Evolutionary conservation across 2,888 invertebrate genomes (phyloP).

Genomic region (Clunio marinus): DNA sequence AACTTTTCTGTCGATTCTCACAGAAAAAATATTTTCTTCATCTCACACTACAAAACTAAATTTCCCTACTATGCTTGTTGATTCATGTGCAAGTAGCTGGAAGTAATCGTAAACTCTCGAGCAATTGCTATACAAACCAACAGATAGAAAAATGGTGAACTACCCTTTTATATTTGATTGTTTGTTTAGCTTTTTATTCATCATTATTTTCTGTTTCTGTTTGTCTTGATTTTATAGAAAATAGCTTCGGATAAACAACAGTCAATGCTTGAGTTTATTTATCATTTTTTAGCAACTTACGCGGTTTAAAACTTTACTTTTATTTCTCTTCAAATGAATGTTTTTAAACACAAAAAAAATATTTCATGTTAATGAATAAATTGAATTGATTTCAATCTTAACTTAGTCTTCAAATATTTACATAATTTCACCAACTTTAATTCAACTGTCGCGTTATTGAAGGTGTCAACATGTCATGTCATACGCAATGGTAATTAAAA

Average conservation of each 20-base stretch:
- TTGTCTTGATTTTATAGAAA: too few species aligned
- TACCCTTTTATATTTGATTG: not conserved
- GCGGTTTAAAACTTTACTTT: too few species aligned
- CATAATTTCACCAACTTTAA: not conserved
- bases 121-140: not conserved
- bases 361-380: too few species aligned
- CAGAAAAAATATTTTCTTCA: not conserved
- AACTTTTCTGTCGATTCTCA: not conserved
- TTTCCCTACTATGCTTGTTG: not conserved
- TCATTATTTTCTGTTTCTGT: too few species aligned
- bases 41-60: not conserved
- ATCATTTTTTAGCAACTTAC: too few species aligned
- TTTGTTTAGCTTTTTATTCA: not conserved
- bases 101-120: constrained; percentile 28
- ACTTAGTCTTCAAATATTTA: not conserved
- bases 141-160: not conserved
- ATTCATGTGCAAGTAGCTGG: constrained; percentile 23
- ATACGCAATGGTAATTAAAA: not conserved
- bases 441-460: constrained; percentile 9
- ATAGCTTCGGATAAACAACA: too few species aligned
- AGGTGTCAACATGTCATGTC: constrained; percentile 34
- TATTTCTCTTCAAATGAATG: too few species aligned
- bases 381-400: too few species aligned
- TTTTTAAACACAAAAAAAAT: too few species aligned
- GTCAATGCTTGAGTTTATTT: too few species aligned